phyloP scores from a whole-genome alignment of 2,888 invertebrate species.

The Crematogaster levior region DNA sequence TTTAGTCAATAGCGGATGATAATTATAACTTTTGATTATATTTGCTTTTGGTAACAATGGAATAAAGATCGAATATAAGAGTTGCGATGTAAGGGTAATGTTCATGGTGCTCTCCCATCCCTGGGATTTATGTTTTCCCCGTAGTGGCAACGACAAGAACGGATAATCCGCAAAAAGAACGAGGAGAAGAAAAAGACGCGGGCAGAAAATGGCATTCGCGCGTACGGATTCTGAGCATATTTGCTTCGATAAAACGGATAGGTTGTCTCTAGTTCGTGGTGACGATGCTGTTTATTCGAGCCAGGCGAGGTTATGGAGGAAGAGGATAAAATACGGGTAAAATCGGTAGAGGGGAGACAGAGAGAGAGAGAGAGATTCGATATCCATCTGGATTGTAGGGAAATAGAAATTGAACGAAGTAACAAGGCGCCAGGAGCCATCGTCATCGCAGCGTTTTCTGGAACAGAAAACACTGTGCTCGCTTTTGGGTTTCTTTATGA shows the following conservation, averaged over 20 bases:
- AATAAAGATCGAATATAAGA: slow-evolving; percentile 32
- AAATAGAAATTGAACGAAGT: slow-evolving; percentile 65
- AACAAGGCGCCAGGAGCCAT: slow-evolving; percentile 26
- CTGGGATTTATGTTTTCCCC: slow-evolving; percentile 54
- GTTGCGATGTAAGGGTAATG: slow-evolving; percentile 17
- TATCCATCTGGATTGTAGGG: slow-evolving; percentile 48
- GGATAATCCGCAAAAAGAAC: slow-evolving; percentile 51
- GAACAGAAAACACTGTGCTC: slow-evolving; percentile 29
- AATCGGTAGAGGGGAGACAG: not conserved
- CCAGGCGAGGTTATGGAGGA: not conserved
- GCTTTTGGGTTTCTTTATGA: slow-evolving; percentile 20
- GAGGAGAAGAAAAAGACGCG: not conserved
- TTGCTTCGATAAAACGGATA: slow-evolving; percentile 69
- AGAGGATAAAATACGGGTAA: not conserved
- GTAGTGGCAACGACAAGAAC: slow-evolving; percentile 20
- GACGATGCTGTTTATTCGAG: slow-evolving; percentile 55
- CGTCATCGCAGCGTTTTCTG: not conserved
- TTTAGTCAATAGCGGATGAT: not conserved
- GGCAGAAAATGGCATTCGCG: slow-evolving; percentile 42
- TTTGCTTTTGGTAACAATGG: not conserved
- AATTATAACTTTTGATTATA: slow-evolving; percentile 5
- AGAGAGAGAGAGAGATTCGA: slow-evolving; percentile 17
- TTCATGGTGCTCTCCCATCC: slow-evolving; percentile 8
- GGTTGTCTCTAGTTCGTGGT: slow-evolving; percentile 63
- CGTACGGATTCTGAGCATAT: slow-evolving; percentile 60